These are phyloP conservation scores for Ophraella communa DNA, from an alignment of 2,888 invertebrate species.

Conservation along the genomic window DNA sequence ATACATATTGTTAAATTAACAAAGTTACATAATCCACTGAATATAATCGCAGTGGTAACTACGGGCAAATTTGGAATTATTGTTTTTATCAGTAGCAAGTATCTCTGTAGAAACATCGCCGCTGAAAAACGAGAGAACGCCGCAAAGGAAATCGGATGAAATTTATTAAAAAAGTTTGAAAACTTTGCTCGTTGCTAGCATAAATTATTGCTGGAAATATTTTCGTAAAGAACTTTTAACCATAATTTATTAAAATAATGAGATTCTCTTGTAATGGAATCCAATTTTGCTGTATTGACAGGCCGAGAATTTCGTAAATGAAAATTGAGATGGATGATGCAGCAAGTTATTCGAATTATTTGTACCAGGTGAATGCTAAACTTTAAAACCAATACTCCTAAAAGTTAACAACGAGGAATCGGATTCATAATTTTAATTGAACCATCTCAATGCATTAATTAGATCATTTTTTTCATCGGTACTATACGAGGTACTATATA, in stretches of 20 bases:
- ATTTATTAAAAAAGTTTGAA: conserved; percentile 45
- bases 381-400: too few relatives aligned
- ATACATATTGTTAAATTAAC: background rate
- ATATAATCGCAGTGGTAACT: conserved; percentile 1
- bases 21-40: conserved; percentile 1
- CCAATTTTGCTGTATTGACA: conserved; percentile 24
- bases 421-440: too few relatives aligned
- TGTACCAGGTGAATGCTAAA: background rate
- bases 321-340: conserved; percentile 16
- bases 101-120: conserved; percentile 22
- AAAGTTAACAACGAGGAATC: too few relatives aligned
- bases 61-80: conserved; percentile 12
- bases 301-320: conserved; percentile 20
- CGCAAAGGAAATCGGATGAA: conserved; percentile 32
- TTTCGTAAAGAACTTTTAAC: conserved; percentile 24
- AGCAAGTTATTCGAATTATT: background rate
- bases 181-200: conserved; percentile 35
- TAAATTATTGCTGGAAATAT: conserved; percentile 35
- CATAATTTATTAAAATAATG: conserved; percentile 34
- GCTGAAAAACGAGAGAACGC: conserved; percentile 16
- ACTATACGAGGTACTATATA: too few relatives aligned
- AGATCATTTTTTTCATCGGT: too few relatives aligned
- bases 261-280: conserved; percentile 27
- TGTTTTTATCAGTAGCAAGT: conserved; percentile 13
- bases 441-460: too few relatives aligned